Percentiles rank a stretch among this genome's conserved stretches.
These are phyloP conservation scores for Callopanchax toddi DNA, from an alignment of 2,113 vertebrate genomes.

Conservation along the genomic window DNA sequence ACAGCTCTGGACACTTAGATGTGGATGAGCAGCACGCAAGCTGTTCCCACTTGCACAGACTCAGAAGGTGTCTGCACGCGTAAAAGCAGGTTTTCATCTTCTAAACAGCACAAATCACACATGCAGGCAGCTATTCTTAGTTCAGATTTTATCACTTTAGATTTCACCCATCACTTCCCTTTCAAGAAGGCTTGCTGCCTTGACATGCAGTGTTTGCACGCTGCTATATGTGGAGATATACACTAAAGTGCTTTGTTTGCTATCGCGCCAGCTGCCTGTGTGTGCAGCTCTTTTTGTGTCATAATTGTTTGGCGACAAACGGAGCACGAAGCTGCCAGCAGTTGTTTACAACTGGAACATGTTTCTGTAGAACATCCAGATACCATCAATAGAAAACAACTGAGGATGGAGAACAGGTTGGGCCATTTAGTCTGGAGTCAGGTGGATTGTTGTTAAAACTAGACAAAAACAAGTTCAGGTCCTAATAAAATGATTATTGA, in stretches of 20 bases:
- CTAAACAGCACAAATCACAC: background rate
- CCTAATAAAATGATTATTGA: no score
- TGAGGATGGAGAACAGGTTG: background rate
- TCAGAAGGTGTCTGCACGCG: no score
- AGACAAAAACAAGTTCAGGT: no score
- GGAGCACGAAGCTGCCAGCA: constrained; percentile 7
- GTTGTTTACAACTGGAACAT: background rate
- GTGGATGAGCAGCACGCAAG: background rate
- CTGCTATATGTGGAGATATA: background rate
- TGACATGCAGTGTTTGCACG: background rate
- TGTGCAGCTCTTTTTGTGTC: constrained; percentile 38
- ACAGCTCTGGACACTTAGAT: constrained; percentile 1
- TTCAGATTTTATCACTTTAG: constrained; percentile 7
- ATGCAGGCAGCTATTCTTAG: constrained; percentile 15
- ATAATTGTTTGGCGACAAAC: constrained; percentile 9
- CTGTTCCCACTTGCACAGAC: no score
- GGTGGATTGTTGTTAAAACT: no score
- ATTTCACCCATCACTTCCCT: background rate
- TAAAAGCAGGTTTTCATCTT: no score
- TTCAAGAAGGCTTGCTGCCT: constrained; percentile 10
- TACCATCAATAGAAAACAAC: no score
- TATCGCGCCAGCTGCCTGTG: constrained; percentile 2
- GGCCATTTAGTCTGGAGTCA: background rate
- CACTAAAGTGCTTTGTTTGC: constrained; percentile 28
- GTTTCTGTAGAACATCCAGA: background rate